phyloP scores from a whole-genome alignment of 2,113 vertebrate genomes.

The Papio anubis region DNA sequence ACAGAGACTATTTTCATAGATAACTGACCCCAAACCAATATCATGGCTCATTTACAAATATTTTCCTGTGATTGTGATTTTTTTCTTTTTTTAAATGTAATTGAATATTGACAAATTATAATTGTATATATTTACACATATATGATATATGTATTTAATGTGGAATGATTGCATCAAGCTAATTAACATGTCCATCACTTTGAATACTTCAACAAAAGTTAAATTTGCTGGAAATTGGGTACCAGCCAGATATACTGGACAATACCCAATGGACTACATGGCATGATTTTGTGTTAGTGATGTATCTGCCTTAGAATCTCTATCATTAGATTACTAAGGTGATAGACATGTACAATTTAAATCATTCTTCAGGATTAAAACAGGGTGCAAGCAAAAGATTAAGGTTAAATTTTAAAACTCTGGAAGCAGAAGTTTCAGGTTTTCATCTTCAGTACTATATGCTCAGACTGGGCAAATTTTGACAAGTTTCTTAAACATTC shows the following conservation, averaged over 20 bases:
- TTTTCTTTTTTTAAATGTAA: background rate
- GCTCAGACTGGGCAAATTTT: background rate
- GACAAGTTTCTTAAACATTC: background rate
- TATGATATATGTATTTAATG: background rate
- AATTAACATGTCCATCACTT: background rate
- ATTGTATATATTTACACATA: background rate
- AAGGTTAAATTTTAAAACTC: background rate
- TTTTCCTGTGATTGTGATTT: background rate
- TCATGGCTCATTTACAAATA: background rate
- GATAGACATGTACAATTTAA: background rate
- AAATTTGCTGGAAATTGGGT: background rate
- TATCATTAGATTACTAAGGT: background rate
- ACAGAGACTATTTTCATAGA: background rate
- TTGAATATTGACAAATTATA: background rate
- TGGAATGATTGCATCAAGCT: background rate
- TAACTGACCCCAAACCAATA: background rate
- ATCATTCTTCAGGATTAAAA: background rate
- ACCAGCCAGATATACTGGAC: background rate
- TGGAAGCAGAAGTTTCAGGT: background rate
- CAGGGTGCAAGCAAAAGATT: background rate
- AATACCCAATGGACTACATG: too few relatives aligned
- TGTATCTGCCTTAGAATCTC: background rate
- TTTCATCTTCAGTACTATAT: background rate
- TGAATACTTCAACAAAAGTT: background rate
- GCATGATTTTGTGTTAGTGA: background rate